phyloP scores from a whole-genome alignment of 2,797 vertebrate genomes.

The Girardinus metallicus region DNA sequence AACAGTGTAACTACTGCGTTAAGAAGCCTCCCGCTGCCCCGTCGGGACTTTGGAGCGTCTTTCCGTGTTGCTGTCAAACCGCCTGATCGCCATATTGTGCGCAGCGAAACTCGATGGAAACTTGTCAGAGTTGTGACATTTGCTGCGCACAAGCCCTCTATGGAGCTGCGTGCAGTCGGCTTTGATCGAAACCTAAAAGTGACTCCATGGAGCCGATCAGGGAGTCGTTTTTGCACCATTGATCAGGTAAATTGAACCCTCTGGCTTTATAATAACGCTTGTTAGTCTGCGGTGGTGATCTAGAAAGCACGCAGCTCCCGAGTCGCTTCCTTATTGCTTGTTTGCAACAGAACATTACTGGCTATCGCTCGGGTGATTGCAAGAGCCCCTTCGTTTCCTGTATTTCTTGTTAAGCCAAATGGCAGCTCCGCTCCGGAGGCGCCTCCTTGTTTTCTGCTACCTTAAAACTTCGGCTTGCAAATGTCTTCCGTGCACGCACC shows the following conservation, averaged over 20 bases:
- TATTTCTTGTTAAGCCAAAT: constrained; percentile 83
- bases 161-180: constrained; percentile 76
- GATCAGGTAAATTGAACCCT: constrained; percentile 53
- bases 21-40: constrained; percentile 8
- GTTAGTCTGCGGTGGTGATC: constrained; percentile 21
- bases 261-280: constrained; percentile 22
- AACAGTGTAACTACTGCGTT: constrained; percentile 28
- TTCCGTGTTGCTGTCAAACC: constrained; percentile 37
- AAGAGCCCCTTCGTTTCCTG: constrained; percentile 80
- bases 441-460: constrained; percentile 51
- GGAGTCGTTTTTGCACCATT: constrained; percentile 57
- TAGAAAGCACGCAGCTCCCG: background rate
- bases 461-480: constrained; percentile 15
- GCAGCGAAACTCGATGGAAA: constrained; percentile 70
- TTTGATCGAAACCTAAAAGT: constrained; percentile 73
- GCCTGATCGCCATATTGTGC: constrained; percentile 69
- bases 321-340: constrained; percentile 61
- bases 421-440: constrained; percentile 63
- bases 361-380: constrained; percentile 66
- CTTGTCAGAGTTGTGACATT: constrained; percentile 77
- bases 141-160: constrained; percentile 71
- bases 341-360: constrained; percentile 58
- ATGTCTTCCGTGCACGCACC: constrained; percentile 27
- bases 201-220: constrained; percentile 66
- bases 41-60: constrained; percentile 33